Conservation (phyloP, 2,113 vertebrate genomes). For the Tautogolabrus adspersus region DNA sequence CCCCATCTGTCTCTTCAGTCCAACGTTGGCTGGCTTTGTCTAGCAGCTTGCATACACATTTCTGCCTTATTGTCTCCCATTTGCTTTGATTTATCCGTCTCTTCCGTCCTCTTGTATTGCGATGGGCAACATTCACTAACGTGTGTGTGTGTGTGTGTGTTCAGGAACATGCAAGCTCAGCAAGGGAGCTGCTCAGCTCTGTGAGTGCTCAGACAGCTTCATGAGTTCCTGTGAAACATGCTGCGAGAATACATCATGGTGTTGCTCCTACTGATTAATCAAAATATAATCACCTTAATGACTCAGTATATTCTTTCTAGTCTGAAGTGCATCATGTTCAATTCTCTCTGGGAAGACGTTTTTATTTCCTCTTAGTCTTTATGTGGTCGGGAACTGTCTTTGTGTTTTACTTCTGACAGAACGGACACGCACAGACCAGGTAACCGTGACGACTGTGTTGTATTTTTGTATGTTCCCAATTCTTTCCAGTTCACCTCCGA, state of each 20-base stretch:
- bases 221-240: neutral
- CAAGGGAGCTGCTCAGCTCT: neutral
- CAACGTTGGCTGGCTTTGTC: conserved; percentile 18
- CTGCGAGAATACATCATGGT: neutral
- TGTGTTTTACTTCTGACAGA: conserved; percentile 18
- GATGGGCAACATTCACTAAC: neutral
- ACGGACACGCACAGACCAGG: conserved; percentile 8
- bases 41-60: conserved; percentile 24
- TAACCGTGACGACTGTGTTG: neutral
- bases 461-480: neutral
- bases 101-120: neutral
- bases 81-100: conserved; percentile 15
- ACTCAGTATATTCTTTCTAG: no score
- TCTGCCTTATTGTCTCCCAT: conserved; percentile 25
- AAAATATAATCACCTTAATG: neutral
- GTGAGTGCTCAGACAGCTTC: neutral
- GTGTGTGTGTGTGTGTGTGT: neutral
- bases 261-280: neutral
- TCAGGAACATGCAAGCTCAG: neutral
- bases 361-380: neutral
- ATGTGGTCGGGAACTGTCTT: conserved; percentile 34
- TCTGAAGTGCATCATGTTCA: no score
- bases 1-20: conserved; percentile 39
- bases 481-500: neutral
- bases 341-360: neutral